These are phyloP conservation scores for Hirtodrosophila cameraria DNA, from an alignment of 2,888 invertebrate genomes.

Conservation along the genomic window DNA sequence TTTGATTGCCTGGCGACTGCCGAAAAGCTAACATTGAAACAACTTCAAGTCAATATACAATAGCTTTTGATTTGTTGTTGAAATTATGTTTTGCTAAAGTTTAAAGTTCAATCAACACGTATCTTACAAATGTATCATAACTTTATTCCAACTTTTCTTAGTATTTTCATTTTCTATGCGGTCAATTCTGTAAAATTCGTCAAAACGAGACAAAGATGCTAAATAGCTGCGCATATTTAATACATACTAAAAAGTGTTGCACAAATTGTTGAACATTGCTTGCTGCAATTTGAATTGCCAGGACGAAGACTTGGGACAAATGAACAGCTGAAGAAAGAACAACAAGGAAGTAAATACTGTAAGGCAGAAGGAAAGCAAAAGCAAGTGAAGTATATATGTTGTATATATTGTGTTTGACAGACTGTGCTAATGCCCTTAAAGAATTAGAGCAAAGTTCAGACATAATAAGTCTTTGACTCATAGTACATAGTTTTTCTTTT, in stretches of 20 bases:
- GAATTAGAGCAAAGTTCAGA: neutral
- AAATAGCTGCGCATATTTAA: constrained; percentile 46
- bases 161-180: constrained; percentile 6
- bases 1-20: constrained; percentile 37
- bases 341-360: constrained; percentile 35
- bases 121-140: neutral
- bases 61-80: neutral
- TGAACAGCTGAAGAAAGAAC: constrained; percentile 7
- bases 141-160: neutral
- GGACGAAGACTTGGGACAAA: neutral
- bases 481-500: too few relatives aligned
- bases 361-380: constrained; percentile 22
- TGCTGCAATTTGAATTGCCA: constrained; percentile 24
- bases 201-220: constrained; percentile 36
- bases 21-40: neutral
- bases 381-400: constrained; percentile 29
- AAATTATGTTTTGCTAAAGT: constrained; percentile 11
- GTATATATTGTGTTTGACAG: neutral
- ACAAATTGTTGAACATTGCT: constrained; percentile 42
- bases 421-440: neutral
- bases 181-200: neutral
- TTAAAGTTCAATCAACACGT: constrained; percentile 7
- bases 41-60: too few relatives aligned
- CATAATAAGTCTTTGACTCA: too few relatives aligned
- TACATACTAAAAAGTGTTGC: constrained; percentile 42